Evolutionary conservation across 2,113 vertebrate genomes (phyloP).

Genomic region (Furnarius figulus): DNA sequence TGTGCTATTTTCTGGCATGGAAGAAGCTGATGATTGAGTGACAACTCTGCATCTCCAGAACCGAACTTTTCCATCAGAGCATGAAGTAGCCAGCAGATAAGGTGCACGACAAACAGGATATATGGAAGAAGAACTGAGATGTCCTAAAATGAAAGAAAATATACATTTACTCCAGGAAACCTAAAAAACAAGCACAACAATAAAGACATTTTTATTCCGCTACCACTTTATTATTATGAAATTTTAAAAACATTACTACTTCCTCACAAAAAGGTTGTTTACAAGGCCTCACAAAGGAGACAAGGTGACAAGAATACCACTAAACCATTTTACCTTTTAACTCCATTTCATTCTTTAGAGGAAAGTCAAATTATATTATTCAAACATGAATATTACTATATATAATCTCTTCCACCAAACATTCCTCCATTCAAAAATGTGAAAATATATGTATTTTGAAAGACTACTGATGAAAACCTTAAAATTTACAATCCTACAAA

Average conservation of each 20-base stretch:
- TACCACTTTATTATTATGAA: background rate
- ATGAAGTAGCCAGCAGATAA: slow-evolving; percentile 94
- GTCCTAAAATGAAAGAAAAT: slow-evolving; percentile 78
- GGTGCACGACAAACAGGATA: slow-evolving; percentile 91
- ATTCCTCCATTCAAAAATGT: background rate
- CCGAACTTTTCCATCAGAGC: slow-evolving; percentile 91
- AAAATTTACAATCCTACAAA: background rate
- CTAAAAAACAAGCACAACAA: background rate
- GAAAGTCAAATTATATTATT: background rate
- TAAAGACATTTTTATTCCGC: background rate
- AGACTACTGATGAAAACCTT: background rate
- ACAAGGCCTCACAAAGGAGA: background rate
- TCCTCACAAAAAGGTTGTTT: background rate
- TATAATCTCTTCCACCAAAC: background rate
- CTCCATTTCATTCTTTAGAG: background rate
- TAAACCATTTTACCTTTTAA: background rate
- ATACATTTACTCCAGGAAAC: background rate
- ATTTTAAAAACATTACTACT: background rate
- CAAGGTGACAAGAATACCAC: background rate
- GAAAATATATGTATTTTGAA: background rate
- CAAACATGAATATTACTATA: background rate
- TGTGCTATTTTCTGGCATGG: slow-evolving; percentile 1
- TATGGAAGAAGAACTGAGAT: slow-evolving; percentile 92
- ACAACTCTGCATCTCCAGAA: slow-evolving; percentile 89
- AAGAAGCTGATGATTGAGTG: slow-evolving; percentile 29